A percentile compares a stretch with the other conserved stretches of the same genome.
phyloP scores from a whole-genome alignment of 2,797 vertebrate species.

The Florisuga fusca region DNA sequence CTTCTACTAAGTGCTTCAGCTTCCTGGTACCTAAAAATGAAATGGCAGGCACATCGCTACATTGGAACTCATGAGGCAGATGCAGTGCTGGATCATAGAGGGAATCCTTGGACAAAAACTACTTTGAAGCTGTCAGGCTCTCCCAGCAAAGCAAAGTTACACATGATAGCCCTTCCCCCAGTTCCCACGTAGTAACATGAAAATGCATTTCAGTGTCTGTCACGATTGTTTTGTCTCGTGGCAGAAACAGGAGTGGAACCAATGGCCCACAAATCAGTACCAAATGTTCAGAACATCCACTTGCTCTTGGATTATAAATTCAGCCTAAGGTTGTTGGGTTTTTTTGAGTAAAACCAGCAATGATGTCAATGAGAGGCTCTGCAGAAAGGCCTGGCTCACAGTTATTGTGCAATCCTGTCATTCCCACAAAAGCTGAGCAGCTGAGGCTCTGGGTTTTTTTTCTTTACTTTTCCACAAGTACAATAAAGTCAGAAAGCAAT shows the following conservation, averaged over 20 bases:
- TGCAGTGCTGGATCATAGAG: background rate
- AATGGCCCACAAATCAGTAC: background rate
- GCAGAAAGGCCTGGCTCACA: background rate
- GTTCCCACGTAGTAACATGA: background rate
- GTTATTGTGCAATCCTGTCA: background rate
- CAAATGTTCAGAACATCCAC: background rate
- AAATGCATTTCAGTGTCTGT: background rate
- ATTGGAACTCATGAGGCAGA: background rate
- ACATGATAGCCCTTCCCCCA: background rate
- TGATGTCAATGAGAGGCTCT: background rate
- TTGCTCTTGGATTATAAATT: background rate
- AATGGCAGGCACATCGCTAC: background rate
- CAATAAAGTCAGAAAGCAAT: background rate
- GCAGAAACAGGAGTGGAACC: background rate
- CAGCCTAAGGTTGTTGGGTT: background rate
- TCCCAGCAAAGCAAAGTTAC: background rate
- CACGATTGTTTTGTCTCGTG: background rate
- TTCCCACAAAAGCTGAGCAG: background rate
- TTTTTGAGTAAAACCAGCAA: background rate
- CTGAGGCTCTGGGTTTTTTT: background rate
- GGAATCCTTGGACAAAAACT: background rate
- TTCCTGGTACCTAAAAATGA: background rate
- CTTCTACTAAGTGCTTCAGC: background rate
- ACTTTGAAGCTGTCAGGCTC: background rate
- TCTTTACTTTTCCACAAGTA: background rate